phyloP scores from a whole-genome alignment of 1,140 invertebrate species.

The Cheumatopsyche charites region DNA sequence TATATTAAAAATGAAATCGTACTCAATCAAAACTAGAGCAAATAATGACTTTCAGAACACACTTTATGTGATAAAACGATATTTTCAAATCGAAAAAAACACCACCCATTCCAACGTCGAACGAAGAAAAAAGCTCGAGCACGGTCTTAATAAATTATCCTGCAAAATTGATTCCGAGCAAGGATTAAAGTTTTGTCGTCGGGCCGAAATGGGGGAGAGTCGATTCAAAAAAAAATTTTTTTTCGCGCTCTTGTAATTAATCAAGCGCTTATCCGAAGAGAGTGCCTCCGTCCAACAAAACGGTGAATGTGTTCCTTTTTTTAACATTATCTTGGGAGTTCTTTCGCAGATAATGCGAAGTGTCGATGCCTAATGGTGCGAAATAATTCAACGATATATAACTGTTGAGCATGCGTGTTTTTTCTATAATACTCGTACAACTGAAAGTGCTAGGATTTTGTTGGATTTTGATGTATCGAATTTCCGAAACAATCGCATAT shows the following conservation, averaged over 20 bases:
- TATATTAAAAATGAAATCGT: too few species aligned
- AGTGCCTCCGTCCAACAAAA: background rate
- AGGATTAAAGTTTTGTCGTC: slow-evolving; percentile 30
- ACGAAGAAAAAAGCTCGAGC: background rate
- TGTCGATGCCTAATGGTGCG: slow-evolving; percentile 28
- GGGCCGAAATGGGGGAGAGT: background rate
- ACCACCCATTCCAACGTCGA: background rate
- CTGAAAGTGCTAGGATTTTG: too few species aligned
- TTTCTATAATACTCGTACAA: too few species aligned
- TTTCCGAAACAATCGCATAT: too few species aligned
- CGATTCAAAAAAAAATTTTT: slow-evolving; percentile 16
- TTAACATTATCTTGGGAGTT: too few species aligned
- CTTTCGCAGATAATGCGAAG: slow-evolving; percentile 26
- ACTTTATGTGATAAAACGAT: too few species aligned
- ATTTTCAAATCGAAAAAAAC: background rate
- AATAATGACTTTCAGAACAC: too few species aligned
- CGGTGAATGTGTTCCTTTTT: too few species aligned
- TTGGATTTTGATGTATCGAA: too few species aligned
- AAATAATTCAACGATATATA: slow-evolving; percentile 31
- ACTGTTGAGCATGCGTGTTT: background rate
- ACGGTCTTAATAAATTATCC: slow-evolving; percentile 31
- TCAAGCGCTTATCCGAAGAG: slow-evolving; percentile 28
- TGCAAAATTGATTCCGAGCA: slow-evolving; percentile 26
- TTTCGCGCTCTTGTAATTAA: slow-evolving; percentile 26
- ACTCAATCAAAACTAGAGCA: too few species aligned